These are phyloP conservation scores for Tipula vernalis DNA, from an alignment of 2,888 invertebrate genomes.

Conservation along the genomic window DNA sequence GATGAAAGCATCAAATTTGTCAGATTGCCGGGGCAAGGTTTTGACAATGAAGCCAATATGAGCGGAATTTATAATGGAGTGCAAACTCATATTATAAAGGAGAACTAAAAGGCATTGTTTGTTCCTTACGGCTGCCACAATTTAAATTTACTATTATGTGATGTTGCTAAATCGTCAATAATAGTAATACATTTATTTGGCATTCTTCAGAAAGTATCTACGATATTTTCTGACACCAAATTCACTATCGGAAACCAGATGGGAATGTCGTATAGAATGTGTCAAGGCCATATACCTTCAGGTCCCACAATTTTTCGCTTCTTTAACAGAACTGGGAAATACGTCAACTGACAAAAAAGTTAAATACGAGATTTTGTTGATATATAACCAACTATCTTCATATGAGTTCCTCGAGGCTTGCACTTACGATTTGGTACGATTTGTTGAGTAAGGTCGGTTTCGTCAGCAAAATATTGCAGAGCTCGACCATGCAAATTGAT, in stretches of 20 bases:
- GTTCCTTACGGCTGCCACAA: not conserved
- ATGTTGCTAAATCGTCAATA: not conserved
- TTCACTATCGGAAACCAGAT: not conserved
- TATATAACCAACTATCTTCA: not conserved
- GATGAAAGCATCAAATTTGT: not conserved
- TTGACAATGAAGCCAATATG: slow-evolving; percentile 9
- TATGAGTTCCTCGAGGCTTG: not conserved
- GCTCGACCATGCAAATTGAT: slow-evolving; percentile 4
- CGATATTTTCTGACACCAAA: not conserved
- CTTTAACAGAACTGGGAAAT: not conserved
- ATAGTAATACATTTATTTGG: not conserved
- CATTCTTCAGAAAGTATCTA: not conserved
- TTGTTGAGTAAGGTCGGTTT: not conserved
- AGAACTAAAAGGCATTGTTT: not conserved
- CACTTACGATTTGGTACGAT: not conserved
- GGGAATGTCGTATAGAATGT: slow-evolving; percentile 6
- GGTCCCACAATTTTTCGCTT: not conserved
- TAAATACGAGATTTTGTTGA: not conserved
- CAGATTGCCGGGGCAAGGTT: slow-evolving; percentile 9
- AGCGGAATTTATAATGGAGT: not conserved
- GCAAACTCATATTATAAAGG: not conserved
- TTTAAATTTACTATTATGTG: slow-evolving; percentile 4
- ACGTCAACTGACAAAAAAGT: not conserved
- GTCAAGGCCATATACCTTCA: not conserved
- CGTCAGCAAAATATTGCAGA: slow-evolving; percentile 7